Evolutionary conservation across 1,140 invertebrate species (phyloP).

Genomic region (Campoletis sonorensis): DNA sequence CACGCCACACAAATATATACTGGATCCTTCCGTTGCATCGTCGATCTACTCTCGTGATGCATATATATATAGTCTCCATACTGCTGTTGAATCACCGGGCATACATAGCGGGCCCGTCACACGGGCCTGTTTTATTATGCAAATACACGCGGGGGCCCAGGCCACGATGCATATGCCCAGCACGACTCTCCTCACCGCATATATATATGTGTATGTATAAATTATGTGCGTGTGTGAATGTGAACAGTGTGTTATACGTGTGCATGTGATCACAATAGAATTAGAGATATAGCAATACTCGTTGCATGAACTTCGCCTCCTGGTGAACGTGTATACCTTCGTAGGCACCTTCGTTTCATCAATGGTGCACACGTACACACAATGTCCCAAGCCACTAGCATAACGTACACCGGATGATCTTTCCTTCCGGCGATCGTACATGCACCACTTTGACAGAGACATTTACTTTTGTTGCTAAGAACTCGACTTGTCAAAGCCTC

Average conservation of each 20-base stretch:
- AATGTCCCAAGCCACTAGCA: not conserved
- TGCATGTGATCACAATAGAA: not conserved
- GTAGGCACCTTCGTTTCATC: constrained; percentile 16
- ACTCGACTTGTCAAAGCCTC: constrained; percentile 1
- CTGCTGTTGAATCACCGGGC: constrained; percentile 39
- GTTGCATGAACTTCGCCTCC: not conserved
- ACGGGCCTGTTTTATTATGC: constrained; percentile 67
- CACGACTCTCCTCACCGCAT: constrained; percentile 44
- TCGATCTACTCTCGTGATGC: constrained; percentile 54
- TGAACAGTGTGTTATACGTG: too few relatives aligned
- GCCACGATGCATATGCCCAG: constrained; percentile 52
- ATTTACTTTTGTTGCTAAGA: constrained; percentile 14
- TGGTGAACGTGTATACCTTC: constrained; percentile 24
- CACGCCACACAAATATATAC: constrained; percentile 53
- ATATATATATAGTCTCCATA: constrained; percentile 58
- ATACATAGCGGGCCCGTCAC: constrained; percentile 59
- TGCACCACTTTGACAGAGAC: constrained; percentile 12
- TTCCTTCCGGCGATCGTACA: constrained; percentile 33
- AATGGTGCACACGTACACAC: constrained; percentile 24
- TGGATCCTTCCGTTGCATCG: constrained; percentile 62
- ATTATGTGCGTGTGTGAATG: too few relatives aligned
- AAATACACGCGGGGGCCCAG: constrained; percentile 62
- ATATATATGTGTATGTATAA: not conserved
- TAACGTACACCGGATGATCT: constrained; percentile 22
- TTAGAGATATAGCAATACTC: not conserved